Conservation (phyloP, 2,113 vertebrate species). For the Merops nubicus region DNA sequence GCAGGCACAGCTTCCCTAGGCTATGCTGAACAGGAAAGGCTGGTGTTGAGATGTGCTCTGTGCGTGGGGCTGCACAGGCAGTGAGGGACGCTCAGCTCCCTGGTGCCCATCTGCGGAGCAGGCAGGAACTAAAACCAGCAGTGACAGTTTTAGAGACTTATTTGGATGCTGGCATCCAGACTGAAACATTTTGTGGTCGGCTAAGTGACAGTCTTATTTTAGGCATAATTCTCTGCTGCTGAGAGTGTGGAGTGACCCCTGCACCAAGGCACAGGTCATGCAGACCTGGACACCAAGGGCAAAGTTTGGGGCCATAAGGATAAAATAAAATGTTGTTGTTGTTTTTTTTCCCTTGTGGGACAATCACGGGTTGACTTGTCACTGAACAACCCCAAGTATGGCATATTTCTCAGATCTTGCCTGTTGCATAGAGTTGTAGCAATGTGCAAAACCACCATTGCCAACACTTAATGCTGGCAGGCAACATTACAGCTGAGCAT, state of each 20-base stretch:
- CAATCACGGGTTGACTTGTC: neutral
- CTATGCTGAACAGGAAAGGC: neutral
- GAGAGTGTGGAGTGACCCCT: neutral
- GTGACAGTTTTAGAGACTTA: neutral
- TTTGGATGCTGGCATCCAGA: neutral
- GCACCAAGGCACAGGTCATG: neutral
- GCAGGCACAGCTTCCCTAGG: neutral
- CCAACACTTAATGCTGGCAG: neutral
- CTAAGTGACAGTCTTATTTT: neutral
- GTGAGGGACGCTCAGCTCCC: neutral
- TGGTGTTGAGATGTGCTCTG: accelerated
- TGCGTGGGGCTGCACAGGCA: neutral
- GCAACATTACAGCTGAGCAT: neutral
- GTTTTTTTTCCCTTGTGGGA: neutral
- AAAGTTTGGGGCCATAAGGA: neutral
- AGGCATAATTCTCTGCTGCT: neutral
- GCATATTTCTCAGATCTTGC: neutral
- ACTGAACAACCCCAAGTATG: neutral
- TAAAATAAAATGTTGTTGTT: neutral
- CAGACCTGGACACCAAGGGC: neutral
- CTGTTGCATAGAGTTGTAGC: neutral
- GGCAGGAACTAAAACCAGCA: neutral
- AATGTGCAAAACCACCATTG: neutral
- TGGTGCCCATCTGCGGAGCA: neutral
- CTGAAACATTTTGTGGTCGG: neutral